phyloP scores from a whole-genome alignment of 2,888 invertebrate species.

The Drosophila eohydei region DNA sequence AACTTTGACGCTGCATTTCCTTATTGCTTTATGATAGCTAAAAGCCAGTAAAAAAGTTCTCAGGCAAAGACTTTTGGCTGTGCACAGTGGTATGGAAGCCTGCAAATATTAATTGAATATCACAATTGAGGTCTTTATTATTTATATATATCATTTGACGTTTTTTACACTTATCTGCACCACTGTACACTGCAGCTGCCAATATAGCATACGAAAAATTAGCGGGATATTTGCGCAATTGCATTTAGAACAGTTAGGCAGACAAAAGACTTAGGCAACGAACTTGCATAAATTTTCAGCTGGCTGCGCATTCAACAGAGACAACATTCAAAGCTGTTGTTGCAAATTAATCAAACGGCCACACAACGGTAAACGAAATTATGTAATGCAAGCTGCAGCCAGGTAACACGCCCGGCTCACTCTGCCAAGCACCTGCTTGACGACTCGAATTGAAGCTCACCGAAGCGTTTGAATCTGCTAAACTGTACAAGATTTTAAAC shows the following conservation, averaged over 20 bases:
- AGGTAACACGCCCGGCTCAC: conserved; percentile 11
- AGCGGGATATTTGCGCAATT: conserved; percentile 62
- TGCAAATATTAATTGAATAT: not conserved
- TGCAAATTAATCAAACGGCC: conserved; percentile 73
- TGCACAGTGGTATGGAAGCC: conserved; percentile 16
- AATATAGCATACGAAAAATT: conserved; percentile 35
- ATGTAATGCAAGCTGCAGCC: conserved; percentile 61
- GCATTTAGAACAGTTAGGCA: conserved; percentile 67
- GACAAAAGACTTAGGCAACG: conserved; percentile 73
- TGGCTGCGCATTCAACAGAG: conserved; percentile 61
- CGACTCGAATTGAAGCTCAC: conserved; percentile 39
- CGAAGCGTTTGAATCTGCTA: conserved; percentile 73
- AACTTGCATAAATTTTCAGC: conserved; percentile 69
- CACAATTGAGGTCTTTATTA: not conserved
- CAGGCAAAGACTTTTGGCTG: conserved; percentile 32
- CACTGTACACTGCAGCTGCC: conserved; percentile 31
- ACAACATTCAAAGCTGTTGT: conserved; percentile 32
- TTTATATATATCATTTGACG: not conserved
- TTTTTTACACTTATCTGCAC: not conserved
- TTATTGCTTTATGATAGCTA: conserved; percentile 23
- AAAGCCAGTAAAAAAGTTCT: conserved; percentile 44
- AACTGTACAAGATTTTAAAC: conserved; percentile 74
- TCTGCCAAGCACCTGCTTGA: not conserved
- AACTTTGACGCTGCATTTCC: conserved; percentile 43
- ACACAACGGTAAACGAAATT: conserved; percentile 72